Percentiles rank a stretch among this genome's conserved stretches.
Conservation (phyloP, 2,888 invertebrate genomes). For the Acleris cristana region DNA sequence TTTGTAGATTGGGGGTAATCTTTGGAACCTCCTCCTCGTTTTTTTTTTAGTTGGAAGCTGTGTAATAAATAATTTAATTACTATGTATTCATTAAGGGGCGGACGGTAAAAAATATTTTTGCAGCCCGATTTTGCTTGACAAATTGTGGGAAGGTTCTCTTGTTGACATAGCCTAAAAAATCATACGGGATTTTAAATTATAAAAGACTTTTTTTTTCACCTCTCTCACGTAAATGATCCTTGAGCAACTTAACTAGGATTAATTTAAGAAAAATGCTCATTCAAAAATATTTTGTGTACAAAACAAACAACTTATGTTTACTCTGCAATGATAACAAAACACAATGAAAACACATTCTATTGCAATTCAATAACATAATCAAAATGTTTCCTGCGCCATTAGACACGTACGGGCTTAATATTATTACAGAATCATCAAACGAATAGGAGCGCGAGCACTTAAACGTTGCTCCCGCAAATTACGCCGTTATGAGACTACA, state of each 20-base stretch:
- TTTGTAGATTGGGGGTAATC: too few species aligned
- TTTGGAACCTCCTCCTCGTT: too few species aligned
- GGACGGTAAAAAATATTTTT: too few species aligned
- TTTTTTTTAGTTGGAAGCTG: too few species aligned
- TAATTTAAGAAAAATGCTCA: neutral
- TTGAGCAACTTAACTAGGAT: neutral
- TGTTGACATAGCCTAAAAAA: too few species aligned
- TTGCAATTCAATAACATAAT: conserved; percentile 44
- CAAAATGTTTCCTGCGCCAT: conserved; percentile 57
- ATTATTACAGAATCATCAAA: conserved; percentile 62
- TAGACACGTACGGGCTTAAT: conserved; percentile 51
- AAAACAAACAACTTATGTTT: conserved; percentile 3
- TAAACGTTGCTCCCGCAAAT: conserved; percentile 68
- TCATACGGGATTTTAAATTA: too few species aligned
- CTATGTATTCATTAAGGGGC: too few species aligned
- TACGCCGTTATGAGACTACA: conserved; percentile 72
- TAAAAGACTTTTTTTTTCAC: neutral
- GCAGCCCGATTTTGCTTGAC: too few species aligned
- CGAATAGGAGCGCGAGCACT: conserved; percentile 58
- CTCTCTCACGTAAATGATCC: neutral
- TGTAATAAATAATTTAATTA: too few species aligned
- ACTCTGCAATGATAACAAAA: neutral
- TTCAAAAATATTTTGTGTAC: conserved; percentile 3
- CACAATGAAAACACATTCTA: conserved; percentile 9
- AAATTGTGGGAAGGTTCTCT: too few species aligned